Percentiles rank a stretch among this genome's conserved stretches.
Conservation (phyloP, 2,113 vertebrate genomes). For the Chloropsis hardwickii region DNA sequence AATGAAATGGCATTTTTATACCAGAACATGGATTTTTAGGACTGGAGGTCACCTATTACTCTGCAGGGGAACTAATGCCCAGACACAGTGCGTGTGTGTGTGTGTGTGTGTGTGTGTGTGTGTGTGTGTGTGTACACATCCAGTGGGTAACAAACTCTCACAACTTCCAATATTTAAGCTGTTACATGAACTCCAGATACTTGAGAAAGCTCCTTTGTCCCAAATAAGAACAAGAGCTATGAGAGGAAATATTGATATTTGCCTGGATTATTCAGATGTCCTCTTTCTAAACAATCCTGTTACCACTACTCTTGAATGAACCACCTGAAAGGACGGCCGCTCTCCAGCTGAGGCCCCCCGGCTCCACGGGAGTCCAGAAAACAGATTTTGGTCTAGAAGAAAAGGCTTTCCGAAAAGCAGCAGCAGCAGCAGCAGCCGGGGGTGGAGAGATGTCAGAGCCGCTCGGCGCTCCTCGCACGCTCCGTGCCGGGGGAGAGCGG, state of each 20-base stretch:
- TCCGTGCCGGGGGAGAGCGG: background rate
- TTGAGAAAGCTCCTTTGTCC: background rate
- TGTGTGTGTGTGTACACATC: background rate
- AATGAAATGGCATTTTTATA: background rate
- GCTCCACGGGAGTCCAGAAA: background rate
- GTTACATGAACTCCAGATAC: background rate
- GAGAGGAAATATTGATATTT: background rate
- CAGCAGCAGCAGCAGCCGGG: background rate
- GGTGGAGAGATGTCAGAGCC: background rate
- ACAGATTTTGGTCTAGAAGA: background rate
- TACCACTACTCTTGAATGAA: rapidly evolving
- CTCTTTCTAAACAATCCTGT: background rate
- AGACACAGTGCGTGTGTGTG: background rate
- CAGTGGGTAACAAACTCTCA: background rate
- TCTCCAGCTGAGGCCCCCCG: background rate
- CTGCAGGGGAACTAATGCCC: background rate
- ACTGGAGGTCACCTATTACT: background rate
- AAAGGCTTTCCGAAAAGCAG: background rate
- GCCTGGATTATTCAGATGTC: background rate
- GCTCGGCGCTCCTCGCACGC: rapidly evolving
- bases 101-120: background rate
- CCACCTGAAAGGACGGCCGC: rapidly evolving
- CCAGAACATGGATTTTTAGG: background rate
- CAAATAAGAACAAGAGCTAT: background rate
- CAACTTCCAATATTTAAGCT: background rate